phyloP scores from a whole-genome alignment of 2,888 invertebrate genomes.

The Troilus luridus region DNA sequence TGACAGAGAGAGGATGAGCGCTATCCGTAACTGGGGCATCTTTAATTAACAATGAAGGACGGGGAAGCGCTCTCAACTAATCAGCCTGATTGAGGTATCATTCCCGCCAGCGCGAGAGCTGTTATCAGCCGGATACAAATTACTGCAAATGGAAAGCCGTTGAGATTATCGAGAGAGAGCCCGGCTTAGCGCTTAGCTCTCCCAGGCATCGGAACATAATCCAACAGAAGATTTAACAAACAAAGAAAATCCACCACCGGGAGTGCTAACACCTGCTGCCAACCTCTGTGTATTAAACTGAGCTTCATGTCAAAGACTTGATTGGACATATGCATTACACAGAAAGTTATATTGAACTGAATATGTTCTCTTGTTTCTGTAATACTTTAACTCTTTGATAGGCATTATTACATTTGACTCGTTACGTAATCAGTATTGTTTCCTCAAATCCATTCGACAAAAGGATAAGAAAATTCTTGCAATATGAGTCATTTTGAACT shows the following conservation, averaged over 20 bases:
- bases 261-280: conserved; percentile 22
- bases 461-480: neutral
- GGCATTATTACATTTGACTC: neutral
- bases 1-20: neutral
- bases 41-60: neutral
- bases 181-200: conserved; percentile 31
- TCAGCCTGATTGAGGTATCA: conserved; percentile 39
- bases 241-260: conserved; percentile 43
- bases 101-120: neutral
- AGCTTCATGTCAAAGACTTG: conserved; percentile 10
- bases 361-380: neutral
- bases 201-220: neutral
- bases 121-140: conserved; percentile 47
- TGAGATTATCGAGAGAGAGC: conserved; percentile 13
- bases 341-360: neutral
- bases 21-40: conserved; percentile 2
- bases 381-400: neutral
- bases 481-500: neutral
- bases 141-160: conserved; percentile 47
- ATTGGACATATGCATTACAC: neutral
- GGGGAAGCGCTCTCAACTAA: conserved; percentile 33
- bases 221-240: conserved; percentile 50
- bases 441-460: neutral
- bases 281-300: neutral
- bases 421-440: neutral